phyloP scores from a whole-genome alignment of 2,113 vertebrate genomes.

The Passer montanus region DNA sequence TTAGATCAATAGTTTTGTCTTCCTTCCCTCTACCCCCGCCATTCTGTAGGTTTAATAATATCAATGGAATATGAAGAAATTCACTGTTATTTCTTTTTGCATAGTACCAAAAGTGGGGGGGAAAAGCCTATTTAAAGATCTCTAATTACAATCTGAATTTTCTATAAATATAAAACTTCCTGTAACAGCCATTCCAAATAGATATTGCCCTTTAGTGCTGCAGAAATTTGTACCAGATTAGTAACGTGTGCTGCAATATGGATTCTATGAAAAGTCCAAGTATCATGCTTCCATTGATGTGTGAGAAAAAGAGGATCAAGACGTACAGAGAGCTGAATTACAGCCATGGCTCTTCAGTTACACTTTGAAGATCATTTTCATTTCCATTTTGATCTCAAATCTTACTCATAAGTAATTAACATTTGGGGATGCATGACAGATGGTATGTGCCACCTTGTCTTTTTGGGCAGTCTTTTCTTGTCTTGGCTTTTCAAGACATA shows the following conservation, averaged over 20 bases:
- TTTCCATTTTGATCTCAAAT: slow-evolving; percentile 48
- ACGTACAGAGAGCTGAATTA: slow-evolving; percentile 21
- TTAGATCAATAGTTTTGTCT: not conserved
- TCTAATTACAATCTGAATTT: not conserved
- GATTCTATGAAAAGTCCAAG: not conserved
- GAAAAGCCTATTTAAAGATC: not conserved
- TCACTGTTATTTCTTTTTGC: not conserved
- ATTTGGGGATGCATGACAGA: slow-evolving; percentile 52
- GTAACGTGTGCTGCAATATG: not conserved
- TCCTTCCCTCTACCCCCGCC: not conserved
- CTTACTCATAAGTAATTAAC: slow-evolving; percentile 56
- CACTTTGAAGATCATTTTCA: slow-evolving; percentile 55
- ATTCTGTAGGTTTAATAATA: not conserved
- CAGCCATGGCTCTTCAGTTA: slow-evolving; percentile 24
- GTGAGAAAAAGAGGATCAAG: slow-evolving; percentile 36
- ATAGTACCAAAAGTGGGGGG: not conserved
- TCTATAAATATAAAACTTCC: not conserved
- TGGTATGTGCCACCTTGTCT: slow-evolving; percentile 51
- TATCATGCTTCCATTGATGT: not conserved
- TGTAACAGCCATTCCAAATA: not conserved
- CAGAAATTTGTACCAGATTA: not conserved
- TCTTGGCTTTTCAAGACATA: slow-evolving; percentile 31
- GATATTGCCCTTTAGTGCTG: not conserved
- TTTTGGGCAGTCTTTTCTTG: slow-evolving; percentile 31
- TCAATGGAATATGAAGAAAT: not conserved